Evolutionary conservation across 1,140 invertebrate genomes (phyloP), one percentile per base, ranked within the genome.

Genomic region (Caenorhabditis inopinata): DNA sequence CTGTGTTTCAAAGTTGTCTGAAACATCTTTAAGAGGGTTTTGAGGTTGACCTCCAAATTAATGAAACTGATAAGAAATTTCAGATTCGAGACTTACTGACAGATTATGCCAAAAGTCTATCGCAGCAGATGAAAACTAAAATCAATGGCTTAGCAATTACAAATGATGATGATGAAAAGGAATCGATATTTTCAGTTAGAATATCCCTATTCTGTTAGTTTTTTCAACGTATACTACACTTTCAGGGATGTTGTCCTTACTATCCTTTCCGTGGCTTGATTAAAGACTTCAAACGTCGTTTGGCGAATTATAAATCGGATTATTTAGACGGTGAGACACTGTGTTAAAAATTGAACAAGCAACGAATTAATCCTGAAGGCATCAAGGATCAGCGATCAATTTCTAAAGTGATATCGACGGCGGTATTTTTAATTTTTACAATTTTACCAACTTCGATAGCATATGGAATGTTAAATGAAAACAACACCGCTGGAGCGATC

Each of bases 51-150:
- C n/a, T n/a, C n/a, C n/a, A 42, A 42, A 42, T 5, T 42, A 42
- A 42, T n/a, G n/a, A 42, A 42, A 42, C 38, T 42, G 38, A 42
- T 42, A n/a, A n/a, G n/a, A n/a, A 92, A 29, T 87, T 89, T 62
- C 89, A 90, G 47, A 89, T 91, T 83, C 89, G 91, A 3, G 89
- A 91, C 74, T 88, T 91, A 23, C 84, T 92, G 73, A 89, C 89
- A 4, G 85, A 89, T 23, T 88, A 90, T 77, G 74, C 85, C 27
- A 51, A 89, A 87, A 80, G 85, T 35, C 29, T 88, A 83, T 84
- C 82, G 29, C 88, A 83, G 80, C 89, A 87, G 76, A 81, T 87
- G 68, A 86, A 86, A 48, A 89, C 85, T 53, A 88, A 89, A 78
- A 85, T 88, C 76, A 85, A 77, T 11, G 12, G 42, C 7, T 38